Evolutionary conservation across 2,113 vertebrate species (phyloP), one percentile per base, ranked within the genome.

Genomic region (Nannospalax galili): DNA sequence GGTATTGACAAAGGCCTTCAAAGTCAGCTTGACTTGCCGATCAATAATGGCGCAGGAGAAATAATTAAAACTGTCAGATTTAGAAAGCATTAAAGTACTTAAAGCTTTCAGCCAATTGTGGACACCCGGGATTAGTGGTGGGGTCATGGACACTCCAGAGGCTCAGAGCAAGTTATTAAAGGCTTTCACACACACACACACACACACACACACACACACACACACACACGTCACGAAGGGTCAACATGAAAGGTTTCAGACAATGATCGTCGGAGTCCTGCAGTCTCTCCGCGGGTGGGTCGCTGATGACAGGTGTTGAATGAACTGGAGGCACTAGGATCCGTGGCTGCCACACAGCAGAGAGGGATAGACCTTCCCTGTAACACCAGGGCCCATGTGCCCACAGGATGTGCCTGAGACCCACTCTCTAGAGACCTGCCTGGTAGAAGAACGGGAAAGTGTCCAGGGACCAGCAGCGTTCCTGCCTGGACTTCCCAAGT

Each of bases 1-100:
- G 35, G n/a, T 96, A 97, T 92, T 70, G 95, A 96, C 92, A 72
- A 84, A 82, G 94, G 87, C 94, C 95, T 81, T 97, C 95, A 90
- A 69, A 94, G 94, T 95, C 97, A 60, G 86, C 72, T 58, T 84
- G 95, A 88, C 90, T 40, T 9, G 12, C 58, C 1, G 77, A 95
- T 97, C 95, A 60, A 97, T 97, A 93, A 7, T 0, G 75, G 90
- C 37, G 90, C 88, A 40, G 93, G 90, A 74, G 37, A 97, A 96
- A 96, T 96, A 96, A 97, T 97, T 94, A 96, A 95, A 96, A 70
- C 94, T 94, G 97, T 97, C 97, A 94, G 93, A 85, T 88, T 67
- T 35, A 67, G 93, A 92, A 93, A 73, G 92, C 52, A 79, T 95
- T 94, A 88, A 88, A 52, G 94, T 42, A 62, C 96, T 93, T 90